Evolutionary conservation across 1,140 invertebrate genomes (phyloP).

Genomic region (Panulirus ornatus): DNA sequence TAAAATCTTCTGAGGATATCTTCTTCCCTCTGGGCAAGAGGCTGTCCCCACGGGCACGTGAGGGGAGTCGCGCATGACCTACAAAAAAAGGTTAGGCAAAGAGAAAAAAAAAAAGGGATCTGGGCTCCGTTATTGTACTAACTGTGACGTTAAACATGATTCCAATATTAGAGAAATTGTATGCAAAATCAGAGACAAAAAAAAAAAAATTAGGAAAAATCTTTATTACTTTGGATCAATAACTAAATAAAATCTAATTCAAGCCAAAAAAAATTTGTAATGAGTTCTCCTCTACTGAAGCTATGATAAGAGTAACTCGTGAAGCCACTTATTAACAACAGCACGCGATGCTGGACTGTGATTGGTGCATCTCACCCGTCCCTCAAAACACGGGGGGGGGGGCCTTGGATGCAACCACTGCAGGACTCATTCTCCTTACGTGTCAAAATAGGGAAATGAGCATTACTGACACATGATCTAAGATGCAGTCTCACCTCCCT

Average conservation of each 20-base stretch:
- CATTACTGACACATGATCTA: background rate
- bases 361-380: background rate
- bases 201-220: background rate
- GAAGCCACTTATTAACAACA: background rate
- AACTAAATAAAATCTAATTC: constrained; percentile 20
- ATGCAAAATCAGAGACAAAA: background rate
- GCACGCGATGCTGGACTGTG: background rate
- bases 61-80: background rate
- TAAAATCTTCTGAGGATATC: background rate
- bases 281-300: background rate
- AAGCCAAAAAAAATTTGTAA: constrained; percentile 15
- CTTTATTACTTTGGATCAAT: background rate
- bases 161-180: background rate
- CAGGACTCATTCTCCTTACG: background rate
- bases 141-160: background rate
- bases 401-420: background rate
- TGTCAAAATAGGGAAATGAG: background rate
- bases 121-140: background rate
- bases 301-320: background rate
- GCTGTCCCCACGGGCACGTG: background rate
- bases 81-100: constrained; percentile 12
- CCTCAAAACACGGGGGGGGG: background rate
- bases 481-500: background rate
- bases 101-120: background rate
- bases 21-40: constrained; percentile 4